These are phyloP conservation scores for Drymodes brunneopygia DNA, from an alignment of 2,113 vertebrate species.

Conservation along the genomic window DNA sequence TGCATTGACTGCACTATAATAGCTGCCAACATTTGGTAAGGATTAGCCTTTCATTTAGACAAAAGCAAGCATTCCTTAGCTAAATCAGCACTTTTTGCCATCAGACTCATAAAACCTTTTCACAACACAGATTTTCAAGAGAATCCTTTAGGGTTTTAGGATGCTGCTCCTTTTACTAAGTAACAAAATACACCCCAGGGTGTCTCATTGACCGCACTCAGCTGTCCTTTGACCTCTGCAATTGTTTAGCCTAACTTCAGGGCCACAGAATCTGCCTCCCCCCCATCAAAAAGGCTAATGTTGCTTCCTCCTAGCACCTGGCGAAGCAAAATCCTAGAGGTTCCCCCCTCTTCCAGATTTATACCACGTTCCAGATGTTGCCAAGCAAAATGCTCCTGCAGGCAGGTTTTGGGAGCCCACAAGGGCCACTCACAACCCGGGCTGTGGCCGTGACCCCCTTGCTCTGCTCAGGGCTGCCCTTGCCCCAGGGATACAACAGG, in stretches of 20 bases:
- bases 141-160: constrained; percentile 79
- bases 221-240: constrained; percentile 77
- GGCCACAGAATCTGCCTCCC: constrained; percentile 69
- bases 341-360: not conserved
- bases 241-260: constrained; percentile 80
- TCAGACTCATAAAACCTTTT: constrained; percentile 82
- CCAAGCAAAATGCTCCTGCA: constrained; percentile 44
- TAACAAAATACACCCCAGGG: constrained; percentile 82
- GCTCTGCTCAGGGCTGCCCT: constrained; percentile 51
- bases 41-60: constrained; percentile 74
- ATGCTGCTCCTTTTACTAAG: constrained; percentile 80
- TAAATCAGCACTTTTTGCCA: constrained; percentile 78
- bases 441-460: constrained; percentile 75
- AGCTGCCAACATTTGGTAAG: constrained; percentile 76
- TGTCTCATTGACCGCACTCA: constrained; percentile 78
- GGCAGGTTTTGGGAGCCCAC: constrained; percentile 13
- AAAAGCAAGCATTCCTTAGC: constrained; percentile 77
- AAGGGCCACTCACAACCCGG: constrained; percentile 14
- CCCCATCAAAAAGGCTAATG: constrained; percentile 67
- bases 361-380: constrained; percentile 66
- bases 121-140: constrained; percentile 79
- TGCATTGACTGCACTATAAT: constrained; percentile 56
- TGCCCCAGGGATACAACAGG: constrained; percentile 67
- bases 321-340: constrained; percentile 68
- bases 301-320: constrained; percentile 77